Evolutionary conservation across 2,888 invertebrate genomes (phyloP), one percentile per base, ranked within the genome.

Genomic region (Lasioglossum morio): DNA sequence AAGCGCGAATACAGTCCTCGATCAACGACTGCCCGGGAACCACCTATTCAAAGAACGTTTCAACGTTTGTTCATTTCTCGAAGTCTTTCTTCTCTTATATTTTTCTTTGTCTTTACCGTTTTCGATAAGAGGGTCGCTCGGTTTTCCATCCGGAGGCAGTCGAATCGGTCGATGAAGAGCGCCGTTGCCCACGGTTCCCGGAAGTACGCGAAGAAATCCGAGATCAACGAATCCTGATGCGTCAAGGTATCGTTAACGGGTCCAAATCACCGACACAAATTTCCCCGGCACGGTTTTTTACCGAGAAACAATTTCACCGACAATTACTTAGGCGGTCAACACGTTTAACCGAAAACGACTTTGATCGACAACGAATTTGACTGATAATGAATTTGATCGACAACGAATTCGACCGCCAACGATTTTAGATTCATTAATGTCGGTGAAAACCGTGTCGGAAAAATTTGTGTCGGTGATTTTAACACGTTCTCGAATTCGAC

Each of bases 131-230:
- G 81, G 14, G 79, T 87, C 4, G 88, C 89, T 16, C 91, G 88
- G 85, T 93, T 93, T 84, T 92, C 91, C 7, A 87, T 89, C 30
- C 96, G 88, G 40, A 97, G 92, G 1, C 95, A 94, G 0, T 94
- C 93, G 93, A 97, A 97, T 48, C 96, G 95, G 87, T 97, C 97
- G 91, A 96, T 96, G 93, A 97, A 97, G 27, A 97, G 89, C 0
- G 96, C 96, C 46, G 96, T 96, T 83, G 96, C 96, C 97, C 97
- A 97, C 1, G 97, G 96, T 89, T 97, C 96, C 14, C 95, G 95
- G 95, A 98, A 97, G 95, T 96, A 97, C 10, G 96, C 96, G 93
- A 95, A 97, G 10, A 97, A 96, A 93, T 98, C 97, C 0, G 95
- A 94, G 57, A 98, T 97, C 83, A 96, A 94, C 95, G 94, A 96